These are phyloP conservation scores for Tortrix viridana DNA, from an alignment of 2,888 invertebrate genomes.

Conservation along the genomic window DNA sequence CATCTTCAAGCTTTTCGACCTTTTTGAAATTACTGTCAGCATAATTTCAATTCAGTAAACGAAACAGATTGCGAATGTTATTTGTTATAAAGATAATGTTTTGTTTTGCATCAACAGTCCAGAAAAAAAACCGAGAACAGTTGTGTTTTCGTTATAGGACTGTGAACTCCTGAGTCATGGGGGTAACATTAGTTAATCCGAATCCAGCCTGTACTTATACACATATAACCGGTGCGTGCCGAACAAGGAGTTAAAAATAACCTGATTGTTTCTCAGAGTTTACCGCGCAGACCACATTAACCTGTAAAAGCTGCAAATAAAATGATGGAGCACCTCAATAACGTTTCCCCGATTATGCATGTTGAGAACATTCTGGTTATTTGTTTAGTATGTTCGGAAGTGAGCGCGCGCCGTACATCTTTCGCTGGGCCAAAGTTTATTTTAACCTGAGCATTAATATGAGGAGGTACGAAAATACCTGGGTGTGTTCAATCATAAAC, in stretches of 20 bases:
- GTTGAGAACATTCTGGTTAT: conserved; percentile 75
- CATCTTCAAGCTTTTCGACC: too few species aligned
- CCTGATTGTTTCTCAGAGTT: conserved; percentile 71
- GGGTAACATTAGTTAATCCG: conserved; percentile 7
- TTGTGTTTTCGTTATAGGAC: conserved; percentile 35
- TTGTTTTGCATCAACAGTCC: conserved; percentile 20
- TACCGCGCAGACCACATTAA: conserved; percentile 69
- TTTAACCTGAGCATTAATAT: conserved; percentile 78
- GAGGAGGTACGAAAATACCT: conserved; percentile 72
- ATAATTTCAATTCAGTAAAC: not conserved
- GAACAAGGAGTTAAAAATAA: conserved; percentile 67
- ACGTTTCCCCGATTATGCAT: conserved; percentile 63
- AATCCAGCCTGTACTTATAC: conserved; percentile 14
- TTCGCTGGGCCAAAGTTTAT: conserved; percentile 70
- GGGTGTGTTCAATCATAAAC: conserved; percentile 79
- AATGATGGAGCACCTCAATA: conserved; percentile 79
- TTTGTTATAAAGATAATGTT: conserved; percentile 27
- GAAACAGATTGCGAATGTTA: conserved; percentile 7
- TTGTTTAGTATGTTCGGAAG: conserved; percentile 70
- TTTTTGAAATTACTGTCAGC: too few species aligned
- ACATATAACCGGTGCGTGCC: conserved; percentile 19
- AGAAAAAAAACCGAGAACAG: conserved; percentile 16
- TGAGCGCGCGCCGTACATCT: conserved; percentile 67
- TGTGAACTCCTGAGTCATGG: conserved; percentile 35
- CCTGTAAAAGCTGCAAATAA: conserved; percentile 77